Conservation (phyloP, 2,797 vertebrate species). For the Pelobates cultripes region DNA sequence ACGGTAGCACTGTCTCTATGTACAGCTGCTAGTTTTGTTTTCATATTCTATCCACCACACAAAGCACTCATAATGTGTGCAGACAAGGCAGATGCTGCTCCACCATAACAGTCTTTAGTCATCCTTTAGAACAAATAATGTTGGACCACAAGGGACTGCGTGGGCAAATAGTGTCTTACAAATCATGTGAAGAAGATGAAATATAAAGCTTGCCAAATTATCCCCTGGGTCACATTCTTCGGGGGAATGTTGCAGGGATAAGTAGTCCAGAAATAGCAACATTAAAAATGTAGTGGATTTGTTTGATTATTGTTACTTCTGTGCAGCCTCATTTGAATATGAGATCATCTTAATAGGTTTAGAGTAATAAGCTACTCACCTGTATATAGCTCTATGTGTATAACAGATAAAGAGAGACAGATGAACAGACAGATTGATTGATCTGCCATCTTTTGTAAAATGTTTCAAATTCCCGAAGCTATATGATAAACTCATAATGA, state of each 20-base stretch:
- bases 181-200: slow-evolving; percentile 35
- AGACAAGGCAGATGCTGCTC: slow-evolving; percentile 47
- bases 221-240: slow-evolving; percentile 17
- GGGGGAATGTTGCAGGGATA: slow-evolving; percentile 27
- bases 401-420: no score
- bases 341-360: not conserved
- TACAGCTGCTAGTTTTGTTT: slow-evolving; percentile 33
- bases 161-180: slow-evolving; percentile 46
- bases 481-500: no score
- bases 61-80: slow-evolving; percentile 45
- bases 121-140: slow-evolving; percentile 39
- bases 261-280: slow-evolving; percentile 30
- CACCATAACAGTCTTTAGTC: slow-evolving; percentile 44
- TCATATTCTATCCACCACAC: slow-evolving; percentile 37
- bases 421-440: no score
- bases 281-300: slow-evolving; percentile 1
- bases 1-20: slow-evolving; percentile 22
- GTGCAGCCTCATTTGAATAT: not conserved
- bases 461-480: no score
- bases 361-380: no score
- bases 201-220: slow-evolving; percentile 42
- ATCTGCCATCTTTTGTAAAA: no score
- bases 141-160: slow-evolving; percentile 40
- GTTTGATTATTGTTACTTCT: not conserved
- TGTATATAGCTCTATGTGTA: no score